Evolutionary conservation across 1,140 invertebrate species (phyloP), one percentile per base, ranked within the genome.

Genomic region (Drosophila varians): DNA sequence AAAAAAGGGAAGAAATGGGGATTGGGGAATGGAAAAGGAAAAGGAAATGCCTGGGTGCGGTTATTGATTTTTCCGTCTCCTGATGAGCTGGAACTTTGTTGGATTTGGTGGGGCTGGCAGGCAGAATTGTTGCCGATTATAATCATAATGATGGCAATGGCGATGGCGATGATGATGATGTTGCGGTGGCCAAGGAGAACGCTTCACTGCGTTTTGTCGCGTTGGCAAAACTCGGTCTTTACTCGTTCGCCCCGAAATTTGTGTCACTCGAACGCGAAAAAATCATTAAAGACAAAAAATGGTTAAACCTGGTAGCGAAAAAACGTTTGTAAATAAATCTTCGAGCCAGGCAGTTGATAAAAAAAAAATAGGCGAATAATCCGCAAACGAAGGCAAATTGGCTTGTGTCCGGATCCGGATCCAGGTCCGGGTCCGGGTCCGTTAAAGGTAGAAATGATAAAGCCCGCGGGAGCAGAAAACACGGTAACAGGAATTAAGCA

Each of bases 51-150:
- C 75, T 76, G 80, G 80, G 80, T 84, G 80, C 80, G 80, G 80
- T 70, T 84, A 84, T 84, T 84, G 80, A 84, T 84, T 84, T 84
- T 84, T 60, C 62, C 66, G 40, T 60, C 68, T 82, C 38, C 68
- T 79, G 76, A 79, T 79, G 76, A 79, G 76, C 58, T 64, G 74
- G 53, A 72, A 52, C 55, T 62, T 66, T 49, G 42, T 42, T 11
- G 60, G 56, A 60, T 40, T 53, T 60, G 47, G 9, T 52, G 26
- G 45, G n/a, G 7, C 6, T 28, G 7, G n/a, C 61, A 55, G 65
- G 12, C 49, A 21, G 31, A 52, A 38, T 49, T 57, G 40, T 52
- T 47, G 36, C 25, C 31, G 51, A 34, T 28, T 40, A 54, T 31
- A n/a, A 9, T 36, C 56, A 74, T 56, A 48, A 53, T 60, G 64